phyloP scores from a whole-genome alignment of 2,113 vertebrate genomes.

The Clinocottus analis region DNA sequence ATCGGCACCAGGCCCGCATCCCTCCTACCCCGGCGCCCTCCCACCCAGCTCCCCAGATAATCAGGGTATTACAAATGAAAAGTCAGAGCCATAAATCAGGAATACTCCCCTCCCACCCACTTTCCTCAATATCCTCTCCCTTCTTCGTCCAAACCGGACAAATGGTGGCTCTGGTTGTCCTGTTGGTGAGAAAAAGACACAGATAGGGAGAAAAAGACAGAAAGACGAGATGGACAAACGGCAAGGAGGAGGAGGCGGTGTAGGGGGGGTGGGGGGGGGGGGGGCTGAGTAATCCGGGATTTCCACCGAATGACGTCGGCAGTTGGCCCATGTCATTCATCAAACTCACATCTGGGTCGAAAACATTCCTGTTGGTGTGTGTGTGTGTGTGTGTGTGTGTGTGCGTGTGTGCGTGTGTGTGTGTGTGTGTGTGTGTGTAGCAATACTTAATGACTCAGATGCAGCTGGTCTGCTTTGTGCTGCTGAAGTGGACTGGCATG shows the following conservation, averaged over 20 bases:
- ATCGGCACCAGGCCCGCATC: slow-evolving; percentile 36
- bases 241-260: background rate
- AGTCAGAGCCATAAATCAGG: slow-evolving; percentile 80
- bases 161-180: slow-evolving; percentile 8
- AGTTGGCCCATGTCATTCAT: slow-evolving; percentile 66
- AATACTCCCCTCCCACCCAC: slow-evolving; percentile 16
- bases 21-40: slow-evolving; percentile 37
- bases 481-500: slow-evolving; percentile 28
- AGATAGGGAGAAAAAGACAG: slow-evolving; percentile 10
- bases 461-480: slow-evolving; percentile 65
- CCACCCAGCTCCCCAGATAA: slow-evolving; percentile 72
- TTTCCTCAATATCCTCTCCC: slow-evolving; percentile 14
- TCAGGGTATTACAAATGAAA: slow-evolving; percentile 80
- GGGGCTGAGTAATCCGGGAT: slow-evolving; percentile 74
- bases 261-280: background rate
- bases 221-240: slow-evolving; percentile 45
- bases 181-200: slow-evolving; percentile 6
- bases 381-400: slow-evolving; percentile 26
- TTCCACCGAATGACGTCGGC: slow-evolving; percentile 76
- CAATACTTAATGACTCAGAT: slow-evolving; percentile 73
- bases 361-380: slow-evolving; percentile 50
- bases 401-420: slow-evolving; percentile 28
- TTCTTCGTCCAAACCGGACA: slow-evolving; percentile 37
- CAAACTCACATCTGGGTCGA: slow-evolving; percentile 72
- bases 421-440: slow-evolving; percentile 41